phyloP scores from a whole-genome alignment of 2,113 vertebrate genomes.

The Hypocryptadius cinnamomeus region DNA sequence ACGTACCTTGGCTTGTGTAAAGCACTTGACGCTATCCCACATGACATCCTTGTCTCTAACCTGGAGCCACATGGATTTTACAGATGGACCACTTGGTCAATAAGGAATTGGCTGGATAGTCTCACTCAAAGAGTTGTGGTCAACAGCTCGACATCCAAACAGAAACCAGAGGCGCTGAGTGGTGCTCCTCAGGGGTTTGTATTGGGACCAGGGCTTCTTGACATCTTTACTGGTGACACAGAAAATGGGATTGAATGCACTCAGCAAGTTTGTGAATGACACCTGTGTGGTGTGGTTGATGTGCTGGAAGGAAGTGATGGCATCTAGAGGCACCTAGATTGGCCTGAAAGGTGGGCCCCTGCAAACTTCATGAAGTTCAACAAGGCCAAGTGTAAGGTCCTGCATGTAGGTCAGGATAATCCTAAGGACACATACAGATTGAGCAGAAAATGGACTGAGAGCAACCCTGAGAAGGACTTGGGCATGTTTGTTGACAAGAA shows the following conservation, averaged over 20 bases:
- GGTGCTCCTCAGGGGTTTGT: neutral
- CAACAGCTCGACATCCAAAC: neutral
- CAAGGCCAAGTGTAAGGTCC: neutral
- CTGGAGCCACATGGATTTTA: neutral
- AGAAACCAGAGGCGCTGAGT: neutral
- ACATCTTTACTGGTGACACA: fast-evolving
- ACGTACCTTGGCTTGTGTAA: fast-evolving
- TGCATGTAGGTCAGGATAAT: neutral
- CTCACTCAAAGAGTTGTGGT: neutral
- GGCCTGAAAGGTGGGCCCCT: neutral
- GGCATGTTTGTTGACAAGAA: fast-evolving
- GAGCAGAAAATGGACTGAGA: neutral
- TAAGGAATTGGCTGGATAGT: neutral
- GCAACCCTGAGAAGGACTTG: neutral
- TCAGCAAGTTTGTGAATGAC: neutral
- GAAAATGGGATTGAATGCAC: neutral
- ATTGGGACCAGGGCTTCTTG: neutral
- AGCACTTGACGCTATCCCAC: neutral
- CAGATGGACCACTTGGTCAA: neutral
- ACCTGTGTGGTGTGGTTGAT: neutral
- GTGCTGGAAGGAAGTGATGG: neutral
- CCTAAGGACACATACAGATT: neutral
- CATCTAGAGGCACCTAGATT: neutral
- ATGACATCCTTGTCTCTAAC: neutral
- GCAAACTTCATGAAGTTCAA: neutral